A percentile compares a stretch with the other conserved stretches of the same genome.
Evolutionary conservation across 2,888 invertebrate genomes (phyloP).

Genomic region (Acronicta psi): DNA sequence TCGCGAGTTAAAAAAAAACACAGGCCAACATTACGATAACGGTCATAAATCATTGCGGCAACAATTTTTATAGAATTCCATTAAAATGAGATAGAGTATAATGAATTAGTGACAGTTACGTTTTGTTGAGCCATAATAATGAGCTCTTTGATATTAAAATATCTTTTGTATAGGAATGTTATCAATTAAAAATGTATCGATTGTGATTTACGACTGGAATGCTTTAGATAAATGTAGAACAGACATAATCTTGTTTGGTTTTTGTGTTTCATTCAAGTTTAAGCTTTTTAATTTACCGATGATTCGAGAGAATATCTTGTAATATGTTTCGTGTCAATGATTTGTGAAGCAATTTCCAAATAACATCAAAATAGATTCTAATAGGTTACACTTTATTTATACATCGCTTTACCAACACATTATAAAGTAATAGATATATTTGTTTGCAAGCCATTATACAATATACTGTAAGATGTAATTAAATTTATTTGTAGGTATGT

Average conservation of each 20-base stretch:
- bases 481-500: too few species aligned
- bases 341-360: conserved; percentile 1
- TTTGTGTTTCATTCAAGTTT: conserved; percentile 25
- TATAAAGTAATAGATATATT: neutral
- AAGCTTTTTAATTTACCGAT: conserved; percentile 6
- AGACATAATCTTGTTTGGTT: conserved; percentile 31
- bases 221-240: conserved; percentile 35
- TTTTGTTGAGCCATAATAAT: conserved; percentile 50
- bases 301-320: conserved; percentile 13
- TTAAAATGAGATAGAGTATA: conserved; percentile 70
- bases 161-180: conserved; percentile 47
- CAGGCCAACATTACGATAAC: conserved; percentile 66
- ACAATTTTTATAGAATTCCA: conserved; percentile 71
- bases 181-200: conserved; percentile 53
- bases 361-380: neutral
- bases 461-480: neutral
- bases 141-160: conserved; percentile 52
- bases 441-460: neutral
- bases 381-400: neutral
- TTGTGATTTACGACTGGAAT: conserved; percentile 48
- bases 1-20: conserved; percentile 74
- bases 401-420: neutral
- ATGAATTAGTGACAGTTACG: conserved; percentile 67
- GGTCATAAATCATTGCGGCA: conserved; percentile 74
- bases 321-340: neutral